Base-by-base conservation (phyloP, 2,113 vertebrate species). In the Apodemus sylvaticus region DNA sequence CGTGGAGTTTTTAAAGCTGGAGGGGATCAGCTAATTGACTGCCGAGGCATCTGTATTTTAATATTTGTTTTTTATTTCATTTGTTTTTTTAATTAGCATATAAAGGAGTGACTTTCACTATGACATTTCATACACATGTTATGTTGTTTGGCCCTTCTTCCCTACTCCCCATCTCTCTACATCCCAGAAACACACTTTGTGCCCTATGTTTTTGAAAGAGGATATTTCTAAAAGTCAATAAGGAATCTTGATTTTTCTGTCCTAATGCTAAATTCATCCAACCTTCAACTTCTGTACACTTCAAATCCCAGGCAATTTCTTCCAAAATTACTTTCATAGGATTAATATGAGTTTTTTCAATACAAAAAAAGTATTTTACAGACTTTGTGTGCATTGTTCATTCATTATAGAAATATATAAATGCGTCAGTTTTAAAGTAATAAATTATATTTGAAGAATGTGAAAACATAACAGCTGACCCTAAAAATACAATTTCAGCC, bases 1-100 rank as follows among this genome's bases (percentile, higher is more conserved):
- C 70, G 81, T 62, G 71, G 96, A n/a, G 90, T 89, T 97, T 95
- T 94, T 94, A 90, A 94, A 96, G 70, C 94, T 95, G 64, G 92
- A 95, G 90, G 91, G 71, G 55, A 93, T 94, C 86, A 60, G 79
- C 58, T 98, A 98, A 97, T 95, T 97, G 85, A 96, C 95, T 83
- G 90, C 66, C 22, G 86, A 97, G 66, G 22, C 60, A 70, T 86
- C 51, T 90, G 87, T 83, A 93, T 93, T 36, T 78, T 76, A 90
- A 90, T 90, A 76, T 62, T 76, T 71, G 68, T 29, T 90, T 83
- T 94, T 93, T 71, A 88, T 88, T 88, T 73, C 71, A 71, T 88
- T 88, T 55, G 26, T 89, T 89, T 83, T 88, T 88, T 58, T 89
- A 89, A 89, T 89, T 89, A 74, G 68, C 68, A 89, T 89, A 89